These are phyloP conservation scores for Chelonus insularis DNA, from an alignment of 1,140 invertebrate species.

Conservation along the genomic window DNA sequence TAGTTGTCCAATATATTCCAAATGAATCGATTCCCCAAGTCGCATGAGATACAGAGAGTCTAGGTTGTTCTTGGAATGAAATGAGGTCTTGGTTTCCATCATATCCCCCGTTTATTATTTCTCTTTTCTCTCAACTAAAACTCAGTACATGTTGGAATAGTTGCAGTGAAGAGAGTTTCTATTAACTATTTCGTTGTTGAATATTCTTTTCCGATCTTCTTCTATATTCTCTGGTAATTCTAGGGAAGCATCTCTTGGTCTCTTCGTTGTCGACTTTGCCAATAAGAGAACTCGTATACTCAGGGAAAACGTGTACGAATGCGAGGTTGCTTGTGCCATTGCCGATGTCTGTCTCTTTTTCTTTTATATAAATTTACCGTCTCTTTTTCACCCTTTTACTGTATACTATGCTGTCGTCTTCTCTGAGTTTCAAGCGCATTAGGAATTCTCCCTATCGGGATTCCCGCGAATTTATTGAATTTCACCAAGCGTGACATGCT, in stretches of 20 bases:
- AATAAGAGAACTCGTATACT: constrained; percentile 15
- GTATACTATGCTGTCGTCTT: constrained; percentile 6
- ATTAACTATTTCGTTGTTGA: constrained; percentile 6
- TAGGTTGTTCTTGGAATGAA: too few species aligned
- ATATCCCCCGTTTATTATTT: background rate
- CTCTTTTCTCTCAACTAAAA: background rate
- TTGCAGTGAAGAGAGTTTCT: too few species aligned
- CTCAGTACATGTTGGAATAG: background rate
- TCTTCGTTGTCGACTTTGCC: background rate
- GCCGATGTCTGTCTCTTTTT: background rate
- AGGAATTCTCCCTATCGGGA: constrained; percentile 35
- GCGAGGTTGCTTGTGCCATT: constrained; percentile 20
- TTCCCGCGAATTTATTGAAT: constrained; percentile 35
- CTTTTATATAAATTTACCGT: constrained; percentile 13
- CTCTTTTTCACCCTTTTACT: constrained; percentile 10
- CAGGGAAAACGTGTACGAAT: constrained; percentile 23
- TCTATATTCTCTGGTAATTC: constrained; percentile 6
- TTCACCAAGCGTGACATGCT: constrained; percentile 25
- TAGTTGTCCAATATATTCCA: constrained; percentile 14
- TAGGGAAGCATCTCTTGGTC: background rate
- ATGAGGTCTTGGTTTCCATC: constrained; percentile 8
- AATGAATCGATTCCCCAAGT: constrained; percentile 8
- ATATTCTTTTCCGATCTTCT: background rate
- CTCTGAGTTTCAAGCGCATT: constrained; percentile 30
- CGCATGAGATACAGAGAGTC: too few species aligned